These are phyloP conservation scores for Drosophila fuyamai DNA, from an alignment of 1,140 invertebrate genomes.

Conservation along the genomic window DNA sequence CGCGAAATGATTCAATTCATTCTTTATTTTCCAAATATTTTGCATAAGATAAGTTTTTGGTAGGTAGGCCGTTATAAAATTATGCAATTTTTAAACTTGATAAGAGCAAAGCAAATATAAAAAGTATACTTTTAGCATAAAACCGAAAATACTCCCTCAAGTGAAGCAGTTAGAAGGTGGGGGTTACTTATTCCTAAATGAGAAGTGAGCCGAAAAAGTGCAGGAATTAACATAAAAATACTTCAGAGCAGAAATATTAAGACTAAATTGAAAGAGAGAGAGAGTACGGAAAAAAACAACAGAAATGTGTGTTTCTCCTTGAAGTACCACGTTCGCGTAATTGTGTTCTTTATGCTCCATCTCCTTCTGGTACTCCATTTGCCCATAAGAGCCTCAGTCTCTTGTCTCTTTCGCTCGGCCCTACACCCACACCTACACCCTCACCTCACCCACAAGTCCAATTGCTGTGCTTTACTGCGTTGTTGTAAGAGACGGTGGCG, in stretches of 20 bases:
- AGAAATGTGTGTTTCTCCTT: constrained; percentile 12
- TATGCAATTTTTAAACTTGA: background rate
- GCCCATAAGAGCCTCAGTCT: constrained; percentile 17
- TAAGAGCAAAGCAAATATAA: too few relatives aligned
- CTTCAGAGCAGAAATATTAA: constrained; percentile 32
- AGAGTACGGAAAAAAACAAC: constrained; percentile 22
- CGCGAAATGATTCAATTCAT: background rate
- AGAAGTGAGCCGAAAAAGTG: constrained; percentile 28
- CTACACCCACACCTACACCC: constrained; percentile 12
- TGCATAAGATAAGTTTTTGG: background rate
- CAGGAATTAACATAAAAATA: constrained; percentile 40
- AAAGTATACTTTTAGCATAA: background rate
- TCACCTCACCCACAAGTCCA: constrained; percentile 43
- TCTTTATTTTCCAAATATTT: background rate
- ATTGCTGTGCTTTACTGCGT: constrained; percentile 36
- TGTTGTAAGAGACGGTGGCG: constrained; percentile 47
- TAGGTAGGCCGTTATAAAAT: background rate
- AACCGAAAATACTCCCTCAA: background rate
- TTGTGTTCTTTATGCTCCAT: constrained; percentile 65
- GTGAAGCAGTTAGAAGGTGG: constrained; percentile 3
- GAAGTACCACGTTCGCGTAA: constrained; percentile 50
- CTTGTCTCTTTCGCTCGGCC: constrained; percentile 39
- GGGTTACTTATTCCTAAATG: constrained; percentile 27
- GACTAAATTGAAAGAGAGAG: constrained; percentile 7
- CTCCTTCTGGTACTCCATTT: constrained; percentile 30